Evolutionary conservation across 2,888 invertebrate genomes (phyloP).

Genomic region (Polymixis flavicincta): DNA sequence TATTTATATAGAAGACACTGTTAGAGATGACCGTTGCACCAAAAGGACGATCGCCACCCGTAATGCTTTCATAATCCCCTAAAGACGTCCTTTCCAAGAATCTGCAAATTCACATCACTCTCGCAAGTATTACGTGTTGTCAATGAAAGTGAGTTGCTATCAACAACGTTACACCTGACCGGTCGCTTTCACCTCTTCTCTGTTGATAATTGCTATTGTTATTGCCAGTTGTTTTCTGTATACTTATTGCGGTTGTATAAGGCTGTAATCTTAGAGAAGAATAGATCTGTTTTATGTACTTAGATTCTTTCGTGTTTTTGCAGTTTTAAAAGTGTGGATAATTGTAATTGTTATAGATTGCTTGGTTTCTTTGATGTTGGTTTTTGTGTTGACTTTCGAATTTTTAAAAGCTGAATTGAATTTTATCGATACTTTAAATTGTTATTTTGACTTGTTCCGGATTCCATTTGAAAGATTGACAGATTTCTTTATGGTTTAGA

Average conservation of each 20-base stretch:
- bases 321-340: conserved; percentile 45
- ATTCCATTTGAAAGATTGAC: not conserved
- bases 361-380: conserved; percentile 19
- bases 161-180: conserved; percentile 71
- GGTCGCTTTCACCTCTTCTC: conserved; percentile 78
- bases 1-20: not conserved
- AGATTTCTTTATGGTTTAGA: not conserved
- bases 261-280: conserved; percentile 9
- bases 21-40: not conserved
- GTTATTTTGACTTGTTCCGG: conserved; percentile 1
- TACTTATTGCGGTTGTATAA: conserved; percentile 37
- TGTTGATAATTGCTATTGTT: conserved; percentile 55
- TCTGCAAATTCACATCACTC: conserved; percentile 20
- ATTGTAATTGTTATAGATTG: conserved; percentile 29
- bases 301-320: conserved; percentile 34
- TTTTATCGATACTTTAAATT: conserved; percentile 22
- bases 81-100: not conserved
- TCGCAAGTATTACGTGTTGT: conserved; percentile 53
- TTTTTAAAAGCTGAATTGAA: conserved; percentile 16
- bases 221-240: conserved; percentile 37
- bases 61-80: conserved; percentile 4
- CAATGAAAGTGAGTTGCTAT: conserved; percentile 61
- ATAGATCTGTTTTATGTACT: conserved; percentile 36
- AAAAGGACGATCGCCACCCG: not conserved
- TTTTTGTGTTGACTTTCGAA: conserved; percentile 43